Conservation (phyloP, 2,797 vertebrate species). For the Lepidocolaptes lacrymiger region DNA sequence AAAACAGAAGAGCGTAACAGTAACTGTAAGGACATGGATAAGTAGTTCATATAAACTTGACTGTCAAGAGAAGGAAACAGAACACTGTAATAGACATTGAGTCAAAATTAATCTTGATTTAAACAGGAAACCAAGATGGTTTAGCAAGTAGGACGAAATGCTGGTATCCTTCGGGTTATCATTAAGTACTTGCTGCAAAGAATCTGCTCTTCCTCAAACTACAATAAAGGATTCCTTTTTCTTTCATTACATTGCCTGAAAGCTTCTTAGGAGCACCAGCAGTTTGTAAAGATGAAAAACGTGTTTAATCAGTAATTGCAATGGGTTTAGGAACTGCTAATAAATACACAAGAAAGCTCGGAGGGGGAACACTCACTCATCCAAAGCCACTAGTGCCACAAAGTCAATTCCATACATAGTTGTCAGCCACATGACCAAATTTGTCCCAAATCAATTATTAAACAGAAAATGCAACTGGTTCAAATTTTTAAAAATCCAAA, state of each 20-base stretch:
- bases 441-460: neutral
- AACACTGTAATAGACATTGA: neutral
- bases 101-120: slow-evolving; percentile 45
- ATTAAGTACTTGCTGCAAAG: slow-evolving; percentile 31
- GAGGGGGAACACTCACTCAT: neutral
- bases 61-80: neutral
- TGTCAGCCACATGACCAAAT: slow-evolving; percentile 24
- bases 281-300: slow-evolving; percentile 68
- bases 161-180: neutral
- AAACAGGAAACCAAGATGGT: neutral
- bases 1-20: neutral
- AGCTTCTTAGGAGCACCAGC: slow-evolving; percentile 62
- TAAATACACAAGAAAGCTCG: slow-evolving; percentile 34
- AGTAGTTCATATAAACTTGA: neutral
- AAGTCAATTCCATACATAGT: neutral
- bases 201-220: slow-evolving; percentile 38
- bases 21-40: neutral
- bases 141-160: neutral
- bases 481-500: neutral
- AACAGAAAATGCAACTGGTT: neutral
- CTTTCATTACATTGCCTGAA: slow-evolving; percentile 63
- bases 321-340: slow-evolving; percentile 59
- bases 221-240: slow-evolving; percentile 53
- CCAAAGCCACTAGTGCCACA: neutral
- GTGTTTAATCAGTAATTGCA: slow-evolving; percentile 65